These are phyloP conservation scores for Bombyx mandarina DNA, from an alignment of 1,140 invertebrate species.

Conservation along the genomic window DNA sequence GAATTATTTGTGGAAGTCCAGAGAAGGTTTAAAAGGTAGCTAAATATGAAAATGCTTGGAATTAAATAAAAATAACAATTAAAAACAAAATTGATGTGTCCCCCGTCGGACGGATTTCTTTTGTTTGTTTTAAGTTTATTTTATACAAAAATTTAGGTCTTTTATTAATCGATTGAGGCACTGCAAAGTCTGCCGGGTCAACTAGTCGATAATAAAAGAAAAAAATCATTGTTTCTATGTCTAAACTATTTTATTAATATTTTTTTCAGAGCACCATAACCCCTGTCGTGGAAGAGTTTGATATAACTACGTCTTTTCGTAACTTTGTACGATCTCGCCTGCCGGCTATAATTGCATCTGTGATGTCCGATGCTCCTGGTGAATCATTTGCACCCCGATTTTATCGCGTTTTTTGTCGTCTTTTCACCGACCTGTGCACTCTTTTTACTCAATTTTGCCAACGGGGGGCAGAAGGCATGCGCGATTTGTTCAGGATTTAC, in stretches of 20 bases:
- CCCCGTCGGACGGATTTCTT: too few relatives aligned
- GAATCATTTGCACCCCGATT: constrained; percentile 23
- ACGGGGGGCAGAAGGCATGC: constrained; percentile 18
- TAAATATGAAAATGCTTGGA: too few relatives aligned
- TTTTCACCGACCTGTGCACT: constrained; percentile 35
- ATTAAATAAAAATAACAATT: too few relatives aligned
- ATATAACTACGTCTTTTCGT: constrained; percentile 27
- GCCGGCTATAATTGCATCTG: constrained; percentile 20
- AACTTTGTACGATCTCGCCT: constrained; percentile 21
- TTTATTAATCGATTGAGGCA: too few relatives aligned
- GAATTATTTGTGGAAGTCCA: too few relatives aligned
- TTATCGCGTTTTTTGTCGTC: constrained; percentile 22
- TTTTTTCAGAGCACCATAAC: constrained; percentile 19
- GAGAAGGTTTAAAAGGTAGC: too few relatives aligned
- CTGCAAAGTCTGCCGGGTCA: too few relatives aligned
- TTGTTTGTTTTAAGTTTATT: too few relatives aligned
- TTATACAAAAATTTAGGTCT: too few relatives aligned
- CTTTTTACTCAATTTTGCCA: constrained; percentile 26
- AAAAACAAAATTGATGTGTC: too few relatives aligned
- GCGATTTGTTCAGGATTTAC: constrained; percentile 17
- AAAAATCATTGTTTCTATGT: too few relatives aligned
- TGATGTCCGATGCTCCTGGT: constrained; percentile 14
- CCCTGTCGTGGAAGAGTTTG: constrained; percentile 19
- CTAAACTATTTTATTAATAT: not conserved
- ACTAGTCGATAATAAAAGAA: too few relatives aligned